Base-by-base conservation (phyloP, 2,888 invertebrate species). In the Lobophora halterata region DNA sequence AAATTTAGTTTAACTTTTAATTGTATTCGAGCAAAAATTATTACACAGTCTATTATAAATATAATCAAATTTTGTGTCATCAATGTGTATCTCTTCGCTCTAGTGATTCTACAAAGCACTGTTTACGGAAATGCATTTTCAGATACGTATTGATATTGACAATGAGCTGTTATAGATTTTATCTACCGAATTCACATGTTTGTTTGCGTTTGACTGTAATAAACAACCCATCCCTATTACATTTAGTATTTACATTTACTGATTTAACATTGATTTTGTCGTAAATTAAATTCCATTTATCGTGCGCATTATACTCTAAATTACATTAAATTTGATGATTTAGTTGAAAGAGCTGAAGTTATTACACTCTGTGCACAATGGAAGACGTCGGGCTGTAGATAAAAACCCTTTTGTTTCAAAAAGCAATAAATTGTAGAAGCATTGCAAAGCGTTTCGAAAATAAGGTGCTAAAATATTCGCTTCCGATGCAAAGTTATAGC, bases 311-410 rank as follows among this genome's bases (percentile, higher is more conserved):
- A 18, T 24, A 5, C 18, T 29, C 25, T 33, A 25, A 30, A 25
- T 37, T 30, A 11, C 7, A 17, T 29, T 19, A 18, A 36, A 24
- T 35, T 35, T 28, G 28, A 27, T 37, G 29, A 14, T 30, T 30
- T 19, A 25, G 25, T 25, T 37, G n/a, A 30, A 30, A 30, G 17
- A 13, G n/a, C 23, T 8, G 11, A 20, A 37, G 25, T 20, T 37
- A 37, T 20, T 16, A 25, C 36, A 3, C 20, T 19, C 9, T 24
- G 1, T 20, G 29, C 13, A 37, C 30, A 37, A 37, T 30, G 14
- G 25, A 16, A 19, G 21, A 14, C 11, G 5, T 3, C 5, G 14
- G 17, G n/a, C n/a, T n/a, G n/a, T n/a, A 21, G 19, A 20, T 30
- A 37, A 24, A 29, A 24, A 14, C 3, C 16, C 16, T 24, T 37